phyloP scores from a whole-genome alignment of 2,888 invertebrate genomes.

The Lycia hirtaria region DNA sequence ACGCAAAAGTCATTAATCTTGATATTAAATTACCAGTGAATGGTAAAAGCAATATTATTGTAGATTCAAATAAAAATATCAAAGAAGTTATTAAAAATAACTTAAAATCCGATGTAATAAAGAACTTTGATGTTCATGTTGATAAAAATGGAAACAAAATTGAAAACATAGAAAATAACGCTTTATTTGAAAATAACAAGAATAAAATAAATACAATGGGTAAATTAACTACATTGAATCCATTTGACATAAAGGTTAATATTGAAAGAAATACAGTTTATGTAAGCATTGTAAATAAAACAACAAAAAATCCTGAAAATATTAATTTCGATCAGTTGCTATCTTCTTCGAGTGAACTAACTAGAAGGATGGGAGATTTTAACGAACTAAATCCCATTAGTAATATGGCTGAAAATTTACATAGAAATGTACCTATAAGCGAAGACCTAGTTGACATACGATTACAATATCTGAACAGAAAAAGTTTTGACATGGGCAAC shows the following conservation, averaged over 20 bases:
- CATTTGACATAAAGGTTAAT: too few relatives aligned
- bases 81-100: background rate
- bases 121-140: background rate
- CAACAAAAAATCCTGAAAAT: background rate
- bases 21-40: slow-evolving; percentile 14
- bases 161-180: background rate
- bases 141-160: background rate
- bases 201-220: background rate
- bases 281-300: too few relatives aligned
- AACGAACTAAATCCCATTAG: background rate
- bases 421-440: slow-evolving; percentile 16
- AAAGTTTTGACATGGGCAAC: slow-evolving; percentile 3
- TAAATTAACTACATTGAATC: background rate
- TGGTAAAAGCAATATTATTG: slow-evolving; percentile 4
- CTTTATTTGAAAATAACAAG: background rate
- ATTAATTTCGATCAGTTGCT: too few relatives aligned
- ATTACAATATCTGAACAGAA: background rate
- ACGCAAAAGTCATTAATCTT: slow-evolving; percentile 12
- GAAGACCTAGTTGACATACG: slow-evolving; percentile 17
- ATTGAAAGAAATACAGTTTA: too few relatives aligned
- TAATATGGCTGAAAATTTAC: background rate
- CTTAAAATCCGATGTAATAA: background rate
- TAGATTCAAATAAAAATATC: background rate
- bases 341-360: too few relatives aligned
- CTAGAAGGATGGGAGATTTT: background rate